Evolutionary conservation across 2,113 vertebrate genomes (phyloP).

Genomic region (Aphyosemion australe): DNA sequence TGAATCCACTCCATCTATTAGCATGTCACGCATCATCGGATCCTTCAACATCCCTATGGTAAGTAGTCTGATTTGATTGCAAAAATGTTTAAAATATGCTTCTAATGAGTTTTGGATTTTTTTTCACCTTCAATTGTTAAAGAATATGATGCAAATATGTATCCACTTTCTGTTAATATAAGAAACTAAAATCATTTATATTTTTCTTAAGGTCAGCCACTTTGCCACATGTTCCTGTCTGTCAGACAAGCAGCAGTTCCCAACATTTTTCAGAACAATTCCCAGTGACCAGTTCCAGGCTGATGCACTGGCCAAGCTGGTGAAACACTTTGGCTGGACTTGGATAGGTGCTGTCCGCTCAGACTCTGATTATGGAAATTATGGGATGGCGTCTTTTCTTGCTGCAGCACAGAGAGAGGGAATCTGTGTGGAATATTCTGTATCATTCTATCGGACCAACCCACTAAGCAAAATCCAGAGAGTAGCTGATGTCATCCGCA

Average conservation of each 20-base stretch:
- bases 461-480: not conserved
- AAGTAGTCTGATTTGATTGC: not conserved
- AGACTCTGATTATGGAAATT: constrained; percentile 78
- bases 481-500: constrained; percentile 71
- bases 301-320: constrained; percentile 38
- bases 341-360: constrained; percentile 78
- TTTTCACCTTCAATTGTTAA: not conserved
- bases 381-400: constrained; percentile 72
- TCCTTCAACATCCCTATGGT: constrained; percentile 34
- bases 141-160: too few species aligned
- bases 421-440: constrained; percentile 76
- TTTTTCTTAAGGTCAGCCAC: constrained; percentile 69
- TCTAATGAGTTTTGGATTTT: not conserved
- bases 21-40: not conserved
- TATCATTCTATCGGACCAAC: constrained; percentile 48
- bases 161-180: too few species aligned
- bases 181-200: too few species aligned
- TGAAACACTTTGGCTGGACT: constrained; percentile 75
- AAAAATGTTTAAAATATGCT: too few species aligned
- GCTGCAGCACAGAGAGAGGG: constrained; percentile 56
- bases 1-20: not conserved
- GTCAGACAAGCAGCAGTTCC: constrained; percentile 75
- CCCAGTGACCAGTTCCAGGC: constrained; percentile 79
- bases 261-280: constrained; percentile 76
- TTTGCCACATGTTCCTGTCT: constrained; percentile 76